These are phyloP conservation scores for Periphyllus acericola DNA, from an alignment of 2,888 invertebrate species.

Conservation along the genomic window DNA sequence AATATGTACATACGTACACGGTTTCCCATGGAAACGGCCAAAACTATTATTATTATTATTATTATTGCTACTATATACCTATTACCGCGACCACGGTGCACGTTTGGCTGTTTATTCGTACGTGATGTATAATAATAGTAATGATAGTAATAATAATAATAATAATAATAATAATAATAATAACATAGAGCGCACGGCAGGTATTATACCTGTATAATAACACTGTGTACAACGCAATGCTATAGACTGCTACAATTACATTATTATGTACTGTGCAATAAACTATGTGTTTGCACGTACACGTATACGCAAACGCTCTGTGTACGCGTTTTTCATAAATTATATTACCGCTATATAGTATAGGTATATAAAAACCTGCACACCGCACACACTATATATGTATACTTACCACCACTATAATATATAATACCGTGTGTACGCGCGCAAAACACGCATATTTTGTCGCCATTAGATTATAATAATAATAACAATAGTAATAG, in stretches of 20 bases:
- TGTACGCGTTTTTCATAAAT: constrained; percentile 24
- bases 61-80: no score
- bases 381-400: no score
- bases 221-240: neutral
- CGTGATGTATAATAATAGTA: neutral
- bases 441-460: constrained; percentile 50
- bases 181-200: no score
- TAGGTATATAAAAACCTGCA: neutral
- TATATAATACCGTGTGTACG: neutral
- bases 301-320: neutral
- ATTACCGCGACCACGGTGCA: neutral
- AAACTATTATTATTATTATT: constrained; percentile 15
- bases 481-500: no score
- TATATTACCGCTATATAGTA: neutral
- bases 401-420: no score
- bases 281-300: neutral
- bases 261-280: neutral
- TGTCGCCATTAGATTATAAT: constrained; percentile 34
- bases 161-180: no score
- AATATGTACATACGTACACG: no score
- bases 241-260: neutral
- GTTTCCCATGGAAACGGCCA: constrained; percentile 43
- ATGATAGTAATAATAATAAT: no score
- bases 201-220: no score
- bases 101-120: neutral